Base-by-base conservation (phyloP, 37 sponge, comb jelly and placozoan species). In the Cliona cf. orientalis region DNA sequence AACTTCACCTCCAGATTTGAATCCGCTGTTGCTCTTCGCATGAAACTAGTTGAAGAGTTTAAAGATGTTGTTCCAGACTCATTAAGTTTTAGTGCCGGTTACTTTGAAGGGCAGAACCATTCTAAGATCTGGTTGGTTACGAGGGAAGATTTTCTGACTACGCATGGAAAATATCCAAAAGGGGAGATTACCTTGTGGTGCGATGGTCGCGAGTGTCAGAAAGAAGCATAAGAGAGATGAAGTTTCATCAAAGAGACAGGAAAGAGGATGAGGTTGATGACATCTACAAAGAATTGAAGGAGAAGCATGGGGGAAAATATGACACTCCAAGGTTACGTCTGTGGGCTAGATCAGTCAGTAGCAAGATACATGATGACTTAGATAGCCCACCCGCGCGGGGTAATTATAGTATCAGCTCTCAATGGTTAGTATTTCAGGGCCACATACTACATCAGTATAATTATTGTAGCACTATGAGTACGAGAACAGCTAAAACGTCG, bases 51-150 rank as follows among this genome's bases (percentile, higher is more conserved):
- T 43, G 75, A 73, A 64, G 69, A 79, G 22, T 66, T 79, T 66
- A n/a, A 76, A 46, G 80, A 79, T 1, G 49, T 37, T 26, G 80
- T 79, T 43, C 80, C 80, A 11, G 53, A 46, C 23, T 45, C 68
- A 29, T n/a, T 67, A 5, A 29, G n/a, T 21, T 79, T 79, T 67
- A 64, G 41, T 76, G 68, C 67, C 33, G 80, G 80, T 29, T 79
- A 79, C 28, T 79, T 79, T 17, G 69, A 79, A 79, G 80, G 80
- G n/a, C 67, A 39, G 22, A 33, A 66, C 19, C 69, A 66, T 34
- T 5, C 56, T 14, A 66, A 79, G 12, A 44, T 66, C 26, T 66
- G 68, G 58, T 11, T 76, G 32, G 76, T 58, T 29, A 76, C 59
- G 4, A 32, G 5, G 34, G 60, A 76, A 33, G 76, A 76, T 56